These are phyloP conservation scores for Ptychochromis oligacanthus DNA, from an alignment of 2,113 vertebrate species.

Conservation along the genomic window DNA sequence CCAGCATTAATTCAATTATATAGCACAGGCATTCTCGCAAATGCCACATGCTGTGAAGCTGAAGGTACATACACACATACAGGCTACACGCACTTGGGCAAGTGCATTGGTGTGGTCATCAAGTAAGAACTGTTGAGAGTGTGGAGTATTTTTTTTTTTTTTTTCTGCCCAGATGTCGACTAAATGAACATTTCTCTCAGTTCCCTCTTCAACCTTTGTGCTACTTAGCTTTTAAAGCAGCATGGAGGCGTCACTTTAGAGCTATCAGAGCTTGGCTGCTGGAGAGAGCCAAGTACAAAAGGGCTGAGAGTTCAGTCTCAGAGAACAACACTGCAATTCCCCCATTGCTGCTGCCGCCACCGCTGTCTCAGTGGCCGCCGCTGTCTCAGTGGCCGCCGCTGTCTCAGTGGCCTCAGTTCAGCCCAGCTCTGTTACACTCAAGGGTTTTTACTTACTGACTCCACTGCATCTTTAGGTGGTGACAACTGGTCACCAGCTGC, in stretches of 20 bases:
- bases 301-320: conserved; percentile 42
- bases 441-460: not conserved
- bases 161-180: conserved; percentile 28
- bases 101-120: conserved; percentile 28
- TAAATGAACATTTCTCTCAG: conserved; percentile 52
- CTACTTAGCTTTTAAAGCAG: conserved; percentile 54
- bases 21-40: conserved; percentile 6
- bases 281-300: conserved; percentile 45
- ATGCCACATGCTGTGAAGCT: conserved; percentile 15
- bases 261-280: conserved; percentile 17
- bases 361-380: not conserved
- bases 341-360: not conserved
- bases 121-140: conserved; percentile 6
- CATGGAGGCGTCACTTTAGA: conserved; percentile 55
- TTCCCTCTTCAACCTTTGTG: conserved; percentile 42
- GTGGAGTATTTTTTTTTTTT: conserved; percentile 17
- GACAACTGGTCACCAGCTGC: not conserved
- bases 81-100: not conserved
- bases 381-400: not conserved
- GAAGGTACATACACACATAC: conserved; percentile 19
- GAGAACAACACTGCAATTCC: conserved; percentile 4
- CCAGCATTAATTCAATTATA: conserved; percentile 38
- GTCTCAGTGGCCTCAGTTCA: not conserved
- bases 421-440: conserved; percentile 5
- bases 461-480: not conserved